Conservation (phyloP, 2,113 vertebrate genomes). For the Pomatostomus ruficeps region DNA sequence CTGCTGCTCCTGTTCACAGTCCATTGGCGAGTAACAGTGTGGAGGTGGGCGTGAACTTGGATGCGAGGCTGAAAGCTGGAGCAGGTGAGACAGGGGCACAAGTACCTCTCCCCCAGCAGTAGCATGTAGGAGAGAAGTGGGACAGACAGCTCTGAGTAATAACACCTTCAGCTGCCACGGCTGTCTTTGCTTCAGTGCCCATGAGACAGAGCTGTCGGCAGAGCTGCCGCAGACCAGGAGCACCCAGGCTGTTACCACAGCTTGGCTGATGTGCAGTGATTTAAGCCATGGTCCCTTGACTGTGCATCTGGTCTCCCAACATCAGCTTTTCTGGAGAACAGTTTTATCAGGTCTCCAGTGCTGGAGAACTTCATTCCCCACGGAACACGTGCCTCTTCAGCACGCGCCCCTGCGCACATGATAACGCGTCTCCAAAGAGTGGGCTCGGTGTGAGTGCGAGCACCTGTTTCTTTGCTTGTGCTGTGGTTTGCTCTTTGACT, state of each 20-base stretch:
- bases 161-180: conserved; percentile 25
- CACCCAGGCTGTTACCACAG: not conserved
- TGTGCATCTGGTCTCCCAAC: not conserved
- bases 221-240: not conserved
- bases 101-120: not conserved
- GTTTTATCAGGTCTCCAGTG: not conserved
- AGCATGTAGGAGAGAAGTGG: conserved; percentile 38
- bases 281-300: not conserved
- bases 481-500: conserved; percentile 56
- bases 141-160: conserved; percentile 60
- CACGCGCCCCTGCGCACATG: not conserved
- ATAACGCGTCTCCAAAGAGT: conserved; percentile 35
- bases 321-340: not conserved
- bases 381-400: not conserved
- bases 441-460: conserved; percentile 4
- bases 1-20: not conserved
- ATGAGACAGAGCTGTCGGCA: not conserved
- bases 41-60: not conserved
- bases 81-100: not conserved
- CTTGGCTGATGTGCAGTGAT: conserved; percentile 34
- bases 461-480: conserved; percentile 35
- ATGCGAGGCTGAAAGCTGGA: not conserved
- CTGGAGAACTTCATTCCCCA: not conserved
- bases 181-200: conserved; percentile 34
- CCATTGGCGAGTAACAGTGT: not conserved